These are phyloP conservation scores for Cryptomyrus ogoouensis DNA, from an alignment of 2,113 vertebrate species.

Conservation along the genomic window DNA sequence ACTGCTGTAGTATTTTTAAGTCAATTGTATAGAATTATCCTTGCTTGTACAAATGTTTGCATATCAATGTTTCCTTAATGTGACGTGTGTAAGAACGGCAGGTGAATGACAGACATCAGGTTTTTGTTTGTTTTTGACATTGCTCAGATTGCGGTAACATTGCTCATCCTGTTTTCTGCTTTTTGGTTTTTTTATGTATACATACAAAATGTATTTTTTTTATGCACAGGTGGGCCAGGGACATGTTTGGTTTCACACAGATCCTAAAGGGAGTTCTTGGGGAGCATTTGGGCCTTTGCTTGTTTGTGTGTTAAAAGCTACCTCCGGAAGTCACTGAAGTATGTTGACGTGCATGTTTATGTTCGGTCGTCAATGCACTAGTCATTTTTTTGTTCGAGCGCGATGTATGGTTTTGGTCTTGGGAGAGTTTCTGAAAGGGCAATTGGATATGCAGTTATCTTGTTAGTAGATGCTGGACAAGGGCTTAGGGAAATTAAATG, in stretches of 20 bases:
- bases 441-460: not conserved
- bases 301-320: not conserved
- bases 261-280: not conserved
- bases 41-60: conserved; percentile 21
- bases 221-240: not conserved
- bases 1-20: conserved; percentile 16
- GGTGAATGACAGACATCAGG: conserved; percentile 5
- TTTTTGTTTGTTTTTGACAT: not conserved
- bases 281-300: not conserved
- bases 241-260: not conserved
- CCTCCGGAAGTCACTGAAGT: conserved; percentile 1
- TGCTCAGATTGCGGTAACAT: not conserved
- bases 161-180: not conserved
- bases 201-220: not conserved
- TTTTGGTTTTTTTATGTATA: not conserved
- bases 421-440: not conserved
- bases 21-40: not conserved
- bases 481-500: not conserved
- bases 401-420: not conserved
- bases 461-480: not conserved
- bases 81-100: conserved; percentile 32
- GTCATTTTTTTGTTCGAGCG: not conserved
- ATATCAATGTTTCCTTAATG: conserved; percentile 29
- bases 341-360: not conserved
- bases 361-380: not conserved